Evolutionary conservation across 2,888 invertebrate genomes (phyloP), one percentile per base, ranked within the genome.

Genomic region (Meiosimyza decipiens): DNA sequence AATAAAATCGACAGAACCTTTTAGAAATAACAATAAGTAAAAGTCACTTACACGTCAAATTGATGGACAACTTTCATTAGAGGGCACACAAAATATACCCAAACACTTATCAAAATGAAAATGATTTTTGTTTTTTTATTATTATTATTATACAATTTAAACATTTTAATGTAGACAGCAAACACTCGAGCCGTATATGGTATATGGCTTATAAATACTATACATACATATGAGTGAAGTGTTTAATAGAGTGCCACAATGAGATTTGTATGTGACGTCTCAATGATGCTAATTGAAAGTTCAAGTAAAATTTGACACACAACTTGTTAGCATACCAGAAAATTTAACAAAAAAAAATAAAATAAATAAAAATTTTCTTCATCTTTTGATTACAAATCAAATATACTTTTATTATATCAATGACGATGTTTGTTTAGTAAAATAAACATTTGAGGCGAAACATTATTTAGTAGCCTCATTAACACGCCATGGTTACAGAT

Each of bases 21-120:
- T 64, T 51, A 64, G 13, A 22, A 59, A 18, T 47, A 63, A 47
- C 47, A 18, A 15, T 11, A 40, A 49, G 49, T 49, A 63, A 63
- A 63, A 33, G 63, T 49, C 50, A 57, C 16, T 68, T 50, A 66
- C 63, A 55, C 66, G 71, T 74, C 74, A 73, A 74, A 70, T 73
- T 76, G 76, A 74, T 74, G 69, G 76, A 74, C 76, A 73, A 28
- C 54, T 71, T 73, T 71, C 74, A 74, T 74, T 74, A 71, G 66
- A 62, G 67, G 57, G 63, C 49, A 49, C 5, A 28, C 51, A 28
- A 18, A 40, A 28, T 33, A 7, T 40, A 40, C 40, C 40, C 6
- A 63, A 64, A 51, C 22, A 13, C 40, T 47, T 62, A 47, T 47
- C 49, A 64, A 33, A 40, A 60, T 28, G 28, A 4, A 16, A 18